Evolutionary conservation across 1,140 invertebrate genomes (phyloP), one percentile per base, ranked within the genome.

Genomic region (Mylabris phalerata): DNA sequence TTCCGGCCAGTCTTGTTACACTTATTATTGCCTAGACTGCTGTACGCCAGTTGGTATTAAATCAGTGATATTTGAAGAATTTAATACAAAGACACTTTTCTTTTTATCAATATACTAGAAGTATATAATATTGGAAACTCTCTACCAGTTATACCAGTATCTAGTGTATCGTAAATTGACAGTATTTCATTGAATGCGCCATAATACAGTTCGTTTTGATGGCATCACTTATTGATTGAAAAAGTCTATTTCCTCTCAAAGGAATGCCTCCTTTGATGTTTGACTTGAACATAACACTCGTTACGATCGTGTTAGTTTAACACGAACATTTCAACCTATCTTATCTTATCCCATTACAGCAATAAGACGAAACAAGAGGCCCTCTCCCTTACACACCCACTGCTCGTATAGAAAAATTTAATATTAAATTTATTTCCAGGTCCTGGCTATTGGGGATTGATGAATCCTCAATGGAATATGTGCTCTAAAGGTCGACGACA

Each of bases 381-480:
- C 41, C 9, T 10, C 9, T 42, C 11, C 41, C 9, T 42, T 42
- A 42, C 41, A 42, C 9, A 42, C 11, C 9, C 9, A 9, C 6
- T 43, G 19, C 4, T 51, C 43, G 50, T 19, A 19, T 19, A 19
- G 19, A 40, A 10, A 42, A 38, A 32, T 39, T 3, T 11, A 7
- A 44, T 50, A 26, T 50, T 50, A 4, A n/a, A 42, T 42, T 42
- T 42, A 42, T 32, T 79, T 79, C n/a, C 80, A 97, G 95, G 95
- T 77, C 93, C 95, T 40, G 87, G 88, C 51, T 98, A 95, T 78
- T 98, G 95, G 95, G 95, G 95, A 43, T 80, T 96, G 55, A 90
- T 98, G 73, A 96, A 98, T 80, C 92, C 92, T 0, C 90, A 96
- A 73, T 98, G 95, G 95, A 88, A 86, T 68, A 86, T 98, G 78